Base-by-base conservation (phyloP, 37 sponge, comb jelly and placozoan species). In the Theonella swinhoei region DNA sequence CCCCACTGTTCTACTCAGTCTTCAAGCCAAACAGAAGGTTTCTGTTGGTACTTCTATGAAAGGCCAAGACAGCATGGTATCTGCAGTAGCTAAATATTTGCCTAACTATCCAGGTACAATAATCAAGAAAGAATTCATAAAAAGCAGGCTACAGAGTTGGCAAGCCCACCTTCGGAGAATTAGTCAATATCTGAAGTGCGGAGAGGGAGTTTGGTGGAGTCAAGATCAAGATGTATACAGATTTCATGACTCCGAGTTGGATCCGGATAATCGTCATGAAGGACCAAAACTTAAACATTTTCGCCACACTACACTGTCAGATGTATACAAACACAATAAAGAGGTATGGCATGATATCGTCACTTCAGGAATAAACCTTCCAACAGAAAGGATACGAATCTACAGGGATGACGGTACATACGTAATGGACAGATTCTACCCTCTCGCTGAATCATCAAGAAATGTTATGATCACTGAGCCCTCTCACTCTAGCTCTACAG, bases 101-200 rank as follows among this genome's bases (percentile, higher is more conserved):
- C 11, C 60, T 19, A 58, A 58, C 19, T 19, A 58, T 11, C 60
- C 60, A 19, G 60, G 19, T 20, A 58, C 60, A 58, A 19, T 20
- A 11, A 58, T 20, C 11, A 58, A 58, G 60, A 67, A 80, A 29
- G 41, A 39, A 29, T 80, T 68, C 43, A 14, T 80, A 69, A 68
- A 8, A 26, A 68, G 38, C 69, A 28, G 70, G 26, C 23, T 25
- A 32, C 37, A 47, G 20, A 80, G 80, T 34, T 80, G 70, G 43
- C 70, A 80, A 62, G 70, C 80, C 20, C 80, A 80, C 70, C 63
- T 80, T 60, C 61, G 68, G 70, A 67, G 80, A 39, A 60, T 80
- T 24, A 35, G 31, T 29, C 80, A 68, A 30, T 80, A 68, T 47
- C 80, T 80, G 23, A 31, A 25, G 22, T 47, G 5, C 25, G 80